Percentiles rank a stretch among this genome's conserved stretches.
Conservation (phyloP, 1,140 invertebrate species). For the Procambarus virginalis region DNA sequence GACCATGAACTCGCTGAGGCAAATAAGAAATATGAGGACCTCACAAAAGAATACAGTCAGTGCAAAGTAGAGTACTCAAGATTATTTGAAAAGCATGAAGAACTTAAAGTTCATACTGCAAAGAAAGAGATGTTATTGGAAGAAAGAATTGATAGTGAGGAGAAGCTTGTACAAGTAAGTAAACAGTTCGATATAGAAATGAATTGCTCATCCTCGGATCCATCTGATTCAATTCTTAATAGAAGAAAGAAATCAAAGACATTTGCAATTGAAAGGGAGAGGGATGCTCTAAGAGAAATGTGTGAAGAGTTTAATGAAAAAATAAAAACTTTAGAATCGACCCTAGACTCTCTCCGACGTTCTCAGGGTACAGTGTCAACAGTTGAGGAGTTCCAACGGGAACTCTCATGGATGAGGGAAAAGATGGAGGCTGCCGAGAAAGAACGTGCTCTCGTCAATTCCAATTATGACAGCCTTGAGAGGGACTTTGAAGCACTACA, state of each 20-base stretch:
- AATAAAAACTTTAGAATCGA: neutral
- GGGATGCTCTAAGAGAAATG: neutral
- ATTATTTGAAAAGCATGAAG: conserved; percentile 25
- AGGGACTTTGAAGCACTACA: conserved; percentile 21
- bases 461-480: conserved; percentile 39
- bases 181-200: neutral
- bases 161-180: neutral
- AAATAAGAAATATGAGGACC: conserved; percentile 16
- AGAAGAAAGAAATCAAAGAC: neutral
- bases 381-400: neutral
- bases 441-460: neutral
- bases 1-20: neutral
- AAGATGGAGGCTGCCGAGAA: conserved; percentile 50
- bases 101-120: conserved; percentile 2
- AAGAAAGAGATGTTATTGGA: neutral
- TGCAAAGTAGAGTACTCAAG: conserved; percentile 25
- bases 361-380: conserved; percentile 21
- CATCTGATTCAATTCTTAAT: neutral
- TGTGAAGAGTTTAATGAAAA: neutral
- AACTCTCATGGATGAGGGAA: conserved; percentile 40
- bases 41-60: conserved; percentile 9
- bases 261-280: conserved; percentile 7
- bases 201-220: neutral
- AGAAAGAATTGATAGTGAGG: conserved; percentile 13
- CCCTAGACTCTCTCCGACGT: neutral